A percentile compares a stretch with the other conserved stretches of the same genome.
Evolutionary conservation across 2,113 vertebrate genomes (phyloP).

Genomic region (Riparia riparia): DNA sequence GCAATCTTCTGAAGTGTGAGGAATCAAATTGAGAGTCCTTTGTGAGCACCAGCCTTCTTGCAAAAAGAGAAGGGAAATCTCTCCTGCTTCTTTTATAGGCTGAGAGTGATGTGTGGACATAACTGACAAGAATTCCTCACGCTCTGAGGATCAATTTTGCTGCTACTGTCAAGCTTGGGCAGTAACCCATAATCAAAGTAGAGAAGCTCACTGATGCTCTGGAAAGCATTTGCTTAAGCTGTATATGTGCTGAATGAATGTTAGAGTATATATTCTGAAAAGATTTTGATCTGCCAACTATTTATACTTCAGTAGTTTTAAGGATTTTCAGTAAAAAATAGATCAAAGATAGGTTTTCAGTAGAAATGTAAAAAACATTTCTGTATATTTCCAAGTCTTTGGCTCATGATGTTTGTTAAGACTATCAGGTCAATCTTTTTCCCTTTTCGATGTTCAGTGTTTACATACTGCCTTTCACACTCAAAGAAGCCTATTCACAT

Average conservation of each 20-base stretch:
- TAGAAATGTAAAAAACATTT: neutral
- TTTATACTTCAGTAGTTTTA: neutral
- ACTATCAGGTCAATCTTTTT: neutral
- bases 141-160: neutral
- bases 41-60: neutral
- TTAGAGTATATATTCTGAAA: neutral
- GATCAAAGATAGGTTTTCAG: neutral
- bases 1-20: neutral
- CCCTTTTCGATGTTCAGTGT: neutral
- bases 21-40: neutral
- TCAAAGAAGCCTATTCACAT: neutral
- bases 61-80: neutral
- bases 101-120: neutral
- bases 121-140: neutral
- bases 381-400: neutral
- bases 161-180: neutral
- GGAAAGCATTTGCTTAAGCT: neutral
- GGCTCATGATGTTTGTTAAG: neutral
- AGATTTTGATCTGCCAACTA: neutral
- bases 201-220: neutral
- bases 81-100: neutral
- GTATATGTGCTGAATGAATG: neutral
- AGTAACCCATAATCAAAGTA: neutral
- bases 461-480: neutral
- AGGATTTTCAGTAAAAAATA: neutral